phyloP scores from a whole-genome alignment of 2,113 vertebrate genomes.

The Hippoglossus stenolepis region DNA sequence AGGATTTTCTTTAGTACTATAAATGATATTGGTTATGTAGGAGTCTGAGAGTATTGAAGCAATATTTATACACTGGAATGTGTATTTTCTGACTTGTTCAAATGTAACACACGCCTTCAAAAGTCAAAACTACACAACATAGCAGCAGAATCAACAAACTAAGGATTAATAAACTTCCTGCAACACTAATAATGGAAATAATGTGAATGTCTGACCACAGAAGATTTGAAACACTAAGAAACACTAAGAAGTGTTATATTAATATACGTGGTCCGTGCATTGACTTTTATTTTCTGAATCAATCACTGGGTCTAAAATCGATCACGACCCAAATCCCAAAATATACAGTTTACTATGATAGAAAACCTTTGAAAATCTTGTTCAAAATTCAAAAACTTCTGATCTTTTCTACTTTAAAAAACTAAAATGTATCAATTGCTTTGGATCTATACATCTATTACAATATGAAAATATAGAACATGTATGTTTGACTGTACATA shows the following conservation, averaged over 20 bases:
- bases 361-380: too few relatives aligned
- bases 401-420: too few relatives aligned
- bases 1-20: too few relatives aligned
- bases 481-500: too few relatives aligned
- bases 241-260: too few relatives aligned
- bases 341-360: not conserved
- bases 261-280: too few relatives aligned
- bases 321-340: too few relatives aligned
- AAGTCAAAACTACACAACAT: constrained; percentile 12
- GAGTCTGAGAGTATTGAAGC: too few relatives aligned
- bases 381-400: too few relatives aligned
- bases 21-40: too few relatives aligned
- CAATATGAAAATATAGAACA: not conserved
- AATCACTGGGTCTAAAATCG: too few relatives aligned
- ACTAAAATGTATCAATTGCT: not conserved
- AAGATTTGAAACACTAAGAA: not conserved
- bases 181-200: not conserved
- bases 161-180: not conserved
- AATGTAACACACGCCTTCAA: constrained; percentile 66
- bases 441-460: not conserved
- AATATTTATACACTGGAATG: not conserved
- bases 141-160: constrained; percentile 30
- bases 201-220: not conserved
- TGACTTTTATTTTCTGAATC: too few relatives aligned
- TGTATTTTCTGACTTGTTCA: constrained; percentile 46